These are phyloP conservation scores for Bellardia pandia DNA, from an alignment of 2,888 invertebrate genomes.

Conservation along the genomic window DNA sequence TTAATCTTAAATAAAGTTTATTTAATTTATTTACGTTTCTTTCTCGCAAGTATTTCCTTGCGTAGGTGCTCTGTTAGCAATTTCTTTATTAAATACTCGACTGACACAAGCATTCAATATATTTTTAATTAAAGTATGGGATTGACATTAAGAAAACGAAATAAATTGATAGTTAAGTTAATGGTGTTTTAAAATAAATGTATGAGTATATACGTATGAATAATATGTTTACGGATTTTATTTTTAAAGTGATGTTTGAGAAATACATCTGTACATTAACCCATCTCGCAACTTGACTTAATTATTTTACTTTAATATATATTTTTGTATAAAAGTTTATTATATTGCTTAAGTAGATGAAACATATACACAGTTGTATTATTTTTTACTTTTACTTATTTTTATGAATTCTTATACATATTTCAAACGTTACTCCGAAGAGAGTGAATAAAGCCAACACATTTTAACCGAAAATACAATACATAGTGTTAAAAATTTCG, in stretches of 20 bases:
- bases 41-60: background rate
- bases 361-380: too few relatives aligned
- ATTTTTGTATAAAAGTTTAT: background rate
- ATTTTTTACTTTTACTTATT: too few relatives aligned
- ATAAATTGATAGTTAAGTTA: slow-evolving; percentile 18
- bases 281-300: too few relatives aligned
- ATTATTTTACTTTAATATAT: too few relatives aligned
- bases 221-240: background rate
- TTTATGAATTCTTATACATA: background rate
- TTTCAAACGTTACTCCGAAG: background rate
- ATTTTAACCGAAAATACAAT: background rate
- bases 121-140: slow-evolving; percentile 48
- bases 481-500: too few relatives aligned
- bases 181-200: slow-evolving; percentile 28
- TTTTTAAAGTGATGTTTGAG: too few relatives aligned
- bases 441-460: background rate
- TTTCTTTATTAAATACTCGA: slow-evolving; percentile 31
- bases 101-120: slow-evolving; percentile 31
- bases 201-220: background rate
- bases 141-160: slow-evolving; percentile 39
- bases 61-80: background rate
- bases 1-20: slow-evolving; percentile 15
- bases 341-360: background rate
- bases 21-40: slow-evolving; percentile 19
- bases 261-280: too few relatives aligned